Evolutionary conservation across 2,113 vertebrate species (phyloP).

Genomic region (Oophaga pumilio): DNA sequence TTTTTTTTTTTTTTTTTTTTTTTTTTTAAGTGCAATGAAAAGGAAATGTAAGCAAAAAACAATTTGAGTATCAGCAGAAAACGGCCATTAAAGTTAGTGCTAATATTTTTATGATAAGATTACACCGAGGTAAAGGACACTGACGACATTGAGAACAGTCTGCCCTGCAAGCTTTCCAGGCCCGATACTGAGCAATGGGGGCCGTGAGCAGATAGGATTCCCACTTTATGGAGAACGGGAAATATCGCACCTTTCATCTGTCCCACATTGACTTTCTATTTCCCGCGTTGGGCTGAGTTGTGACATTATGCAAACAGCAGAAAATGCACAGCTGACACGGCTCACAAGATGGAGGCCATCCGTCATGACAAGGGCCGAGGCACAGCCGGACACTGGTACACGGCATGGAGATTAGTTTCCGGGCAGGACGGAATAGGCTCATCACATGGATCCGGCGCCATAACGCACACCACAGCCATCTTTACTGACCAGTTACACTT

Average conservation of each 20-base stretch:
- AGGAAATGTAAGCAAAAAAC: not conserved
- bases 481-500: not conserved
- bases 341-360: conserved; percentile 24
- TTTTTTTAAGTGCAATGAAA: not conserved
- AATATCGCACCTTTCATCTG: not conserved
- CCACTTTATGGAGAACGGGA: no score
- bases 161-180: not conserved
- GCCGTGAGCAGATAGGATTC: not conserved
- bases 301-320: not conserved
- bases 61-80: conserved; percentile 18
- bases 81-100: not conserved
- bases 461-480: not conserved
- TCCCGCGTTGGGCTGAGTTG: not conserved
- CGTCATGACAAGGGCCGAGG: conserved; percentile 7
- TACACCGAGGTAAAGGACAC: conserved; percentile 3
- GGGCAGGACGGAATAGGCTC: not conserved
- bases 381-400: not conserved
- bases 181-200: not conserved
- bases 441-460: not conserved
- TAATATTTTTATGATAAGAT: conserved; percentile 23
- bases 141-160: not conserved
- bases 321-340: not conserved
- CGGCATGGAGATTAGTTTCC: not conserved
- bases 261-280: not conserved
- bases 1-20: no score